phyloP scores from a whole-genome alignment of 1,140 invertebrate species.

The Pissodes strobi region DNA sequence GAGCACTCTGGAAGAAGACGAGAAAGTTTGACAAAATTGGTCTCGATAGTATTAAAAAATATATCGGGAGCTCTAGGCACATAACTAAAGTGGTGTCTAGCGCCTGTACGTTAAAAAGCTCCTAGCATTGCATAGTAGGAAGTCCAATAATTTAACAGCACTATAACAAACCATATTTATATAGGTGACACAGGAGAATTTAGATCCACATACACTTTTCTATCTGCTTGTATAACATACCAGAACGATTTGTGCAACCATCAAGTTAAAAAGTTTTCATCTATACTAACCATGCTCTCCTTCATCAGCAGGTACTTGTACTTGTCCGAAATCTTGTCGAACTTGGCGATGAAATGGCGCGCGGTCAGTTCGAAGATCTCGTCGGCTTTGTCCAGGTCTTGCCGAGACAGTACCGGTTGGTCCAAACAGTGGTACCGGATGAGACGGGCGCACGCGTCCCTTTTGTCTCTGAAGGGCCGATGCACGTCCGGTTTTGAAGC shows the following conservation, averaged over 20 bases:
- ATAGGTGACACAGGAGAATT: too few species aligned
- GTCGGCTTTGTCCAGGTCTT: slow-evolving; percentile 75
- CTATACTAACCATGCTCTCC: slow-evolving; percentile 76
- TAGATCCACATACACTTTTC: too few species aligned
- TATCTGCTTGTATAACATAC: too few species aligned
- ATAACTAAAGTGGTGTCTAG: background rate
- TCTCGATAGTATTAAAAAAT: too few species aligned
- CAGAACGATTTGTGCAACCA: too few species aligned
- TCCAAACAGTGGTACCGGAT: slow-evolving; percentile 83
- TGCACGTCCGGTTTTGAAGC: slow-evolving; percentile 77
- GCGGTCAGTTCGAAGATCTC: slow-evolving; percentile 77
- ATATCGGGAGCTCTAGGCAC: background rate
- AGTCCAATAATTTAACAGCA: too few species aligned
- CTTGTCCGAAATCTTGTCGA: slow-evolving; percentile 75
- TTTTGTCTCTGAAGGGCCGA: slow-evolving; percentile 72
- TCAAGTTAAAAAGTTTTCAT: background rate
- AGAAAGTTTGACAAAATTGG: too few species aligned
- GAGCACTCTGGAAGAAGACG: too few species aligned
- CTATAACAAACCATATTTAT: too few species aligned
- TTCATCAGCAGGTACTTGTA: slow-evolving; percentile 79
- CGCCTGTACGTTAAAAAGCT: too few species aligned
- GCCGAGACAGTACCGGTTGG: slow-evolving; percentile 67
- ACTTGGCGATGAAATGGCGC: slow-evolving; percentile 74
- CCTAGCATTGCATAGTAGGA: too few species aligned
- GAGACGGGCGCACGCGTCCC: slow-evolving; percentile 79